Evolutionary conservation across 2,797 vertebrate species (phyloP).

Genomic region (Falco naumanni): DNA sequence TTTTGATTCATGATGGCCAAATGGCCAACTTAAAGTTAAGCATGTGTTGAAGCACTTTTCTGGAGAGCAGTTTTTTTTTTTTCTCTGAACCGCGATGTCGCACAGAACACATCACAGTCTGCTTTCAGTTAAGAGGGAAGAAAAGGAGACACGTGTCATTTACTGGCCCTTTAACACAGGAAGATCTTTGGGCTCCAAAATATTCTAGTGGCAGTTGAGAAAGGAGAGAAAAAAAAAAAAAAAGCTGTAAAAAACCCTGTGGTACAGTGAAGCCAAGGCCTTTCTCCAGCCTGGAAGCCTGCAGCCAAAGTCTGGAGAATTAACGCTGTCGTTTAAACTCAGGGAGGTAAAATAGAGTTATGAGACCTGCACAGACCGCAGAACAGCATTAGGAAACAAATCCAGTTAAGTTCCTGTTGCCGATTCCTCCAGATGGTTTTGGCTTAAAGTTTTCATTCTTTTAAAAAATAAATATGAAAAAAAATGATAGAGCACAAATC

Average conservation of each 20-base stretch:
- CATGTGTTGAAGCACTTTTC: neutral
- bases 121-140: slow-evolving; percentile 4
- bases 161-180: slow-evolving; percentile 34
- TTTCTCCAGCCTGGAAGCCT: neutral
- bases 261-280: neutral
- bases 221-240: neutral
- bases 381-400: neutral
- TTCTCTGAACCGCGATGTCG: neutral
- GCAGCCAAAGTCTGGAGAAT: neutral
- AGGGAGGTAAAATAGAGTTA: neutral
- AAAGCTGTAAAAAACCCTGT: neutral
- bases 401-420: neutral
- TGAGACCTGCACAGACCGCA: neutral
- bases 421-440: neutral
- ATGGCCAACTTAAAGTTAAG: neutral
- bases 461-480: neutral
- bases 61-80: neutral
- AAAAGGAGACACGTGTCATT: slow-evolving; percentile 23
- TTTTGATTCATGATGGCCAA: neutral
- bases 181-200: slow-evolving; percentile 11
- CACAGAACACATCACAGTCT: neutral
- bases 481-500: neutral
- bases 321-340: neutral
- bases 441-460: neutral
- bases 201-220: slow-evolving; percentile 18